Evolutionary conservation across 2,797 vertebrate species (phyloP), one percentile per base, ranked within the genome.

Genomic region (Meda fulgida): DNA sequence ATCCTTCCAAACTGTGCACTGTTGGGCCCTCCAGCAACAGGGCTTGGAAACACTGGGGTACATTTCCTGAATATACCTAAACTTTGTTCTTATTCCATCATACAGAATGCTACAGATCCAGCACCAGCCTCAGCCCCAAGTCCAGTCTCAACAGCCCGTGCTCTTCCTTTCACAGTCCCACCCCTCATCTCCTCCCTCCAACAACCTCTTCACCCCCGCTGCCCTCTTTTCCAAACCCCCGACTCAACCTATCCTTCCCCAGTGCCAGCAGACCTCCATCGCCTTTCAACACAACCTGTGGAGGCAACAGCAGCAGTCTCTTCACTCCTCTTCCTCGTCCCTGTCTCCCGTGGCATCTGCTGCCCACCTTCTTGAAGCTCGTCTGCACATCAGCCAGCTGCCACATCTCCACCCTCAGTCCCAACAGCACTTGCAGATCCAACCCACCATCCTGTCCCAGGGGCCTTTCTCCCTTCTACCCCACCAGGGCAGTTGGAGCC

Each of bases 61-160:
- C 36, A 84, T 70, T 69, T 31, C 3, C 43, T 67, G n/a, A 40
- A 53, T 29, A 40, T 53, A 2, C n/a, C 51, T 79, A 26, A 84
- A 71, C 14, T 36, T n/a, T 70, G 51, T 63, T 69, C 6, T 65
- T 89, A 5, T 88, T 23, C 78, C 83, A 40, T 88, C 88, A 88
- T 92, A 78, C 92, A 99, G 98, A 92, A 95, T 98, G 95, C 96
- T 99, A 29, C 97, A 98, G 93, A 95, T 97, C 77, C 96, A 97
- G 91, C 97, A 98, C 89, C 96, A 96, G 87, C 95, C 94, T 55
- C 96, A 97, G 85, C 94, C 92, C 85, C 94, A 93, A 89, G 89
- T 93, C 85, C 93, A 91, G 80, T 76, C 90, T 6, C 90, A 96
- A 75, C 96, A 96, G 19, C 92, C 92, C 0, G 76, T 94, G 60